phyloP scores from a whole-genome alignment of 2,888 invertebrate genomes.

The Pseudoips prasinana region DNA sequence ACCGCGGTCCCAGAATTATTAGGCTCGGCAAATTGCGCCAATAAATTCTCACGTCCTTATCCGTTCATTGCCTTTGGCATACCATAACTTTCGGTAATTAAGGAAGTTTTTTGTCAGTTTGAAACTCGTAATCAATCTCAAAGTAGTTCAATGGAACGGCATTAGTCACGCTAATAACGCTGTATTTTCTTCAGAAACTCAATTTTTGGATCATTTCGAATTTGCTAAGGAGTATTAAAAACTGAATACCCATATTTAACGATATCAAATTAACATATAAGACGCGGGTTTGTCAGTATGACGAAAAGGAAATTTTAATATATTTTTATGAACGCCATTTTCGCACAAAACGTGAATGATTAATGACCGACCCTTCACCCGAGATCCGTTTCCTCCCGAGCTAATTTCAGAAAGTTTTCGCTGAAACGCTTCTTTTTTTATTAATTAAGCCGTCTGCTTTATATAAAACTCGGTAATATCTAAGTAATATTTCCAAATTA shows the following conservation, averaged over 20 bases:
- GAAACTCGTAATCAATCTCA: too few species aligned
- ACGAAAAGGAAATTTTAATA: constrained; percentile 69
- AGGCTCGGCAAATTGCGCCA: neutral
- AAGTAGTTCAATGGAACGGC: too few species aligned
- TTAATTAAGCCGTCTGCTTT: constrained; percentile 53
- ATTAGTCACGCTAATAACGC: neutral
- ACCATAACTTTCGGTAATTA: too few species aligned
- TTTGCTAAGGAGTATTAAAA: constrained; percentile 50
- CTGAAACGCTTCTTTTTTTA: constrained; percentile 43
- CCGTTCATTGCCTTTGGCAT: too few species aligned
- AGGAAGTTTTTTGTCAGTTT: too few species aligned
- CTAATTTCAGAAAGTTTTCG: constrained; percentile 55
- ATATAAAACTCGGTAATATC: constrained; percentile 31
- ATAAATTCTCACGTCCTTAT: neutral
- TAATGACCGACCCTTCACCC: constrained; percentile 68
- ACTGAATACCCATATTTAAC: constrained; percentile 57
- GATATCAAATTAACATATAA: constrained; percentile 70
- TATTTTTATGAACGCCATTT: constrained; percentile 72
- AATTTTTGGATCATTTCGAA: constrained; percentile 39
- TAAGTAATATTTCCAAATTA: constrained; percentile 26
- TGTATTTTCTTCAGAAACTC: constrained; percentile 35
- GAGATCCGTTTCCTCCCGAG: constrained; percentile 50
- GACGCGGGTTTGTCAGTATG: constrained; percentile 58
- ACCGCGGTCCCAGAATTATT: too few species aligned
- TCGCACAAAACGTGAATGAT: constrained; percentile 68